Evolutionary conservation across 2,888 invertebrate genomes (phyloP), one percentile per base, ranked within the genome.

Genomic region (Hymenopus coronatus): DNA sequence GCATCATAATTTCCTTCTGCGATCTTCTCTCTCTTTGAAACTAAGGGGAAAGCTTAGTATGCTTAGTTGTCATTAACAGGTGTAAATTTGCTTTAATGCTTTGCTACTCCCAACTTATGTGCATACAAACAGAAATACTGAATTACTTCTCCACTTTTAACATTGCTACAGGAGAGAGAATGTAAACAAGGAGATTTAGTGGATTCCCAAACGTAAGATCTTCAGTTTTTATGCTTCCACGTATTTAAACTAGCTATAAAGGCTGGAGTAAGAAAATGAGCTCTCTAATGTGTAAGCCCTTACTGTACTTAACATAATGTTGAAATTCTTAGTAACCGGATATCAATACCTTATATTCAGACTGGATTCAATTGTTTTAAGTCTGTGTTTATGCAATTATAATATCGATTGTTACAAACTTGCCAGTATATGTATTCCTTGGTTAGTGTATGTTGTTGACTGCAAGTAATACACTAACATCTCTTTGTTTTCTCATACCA

Each of bases 1-100:
- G 85, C 85, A 85, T 85, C 85, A 85, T 85, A 85, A 85, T 85
- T 46, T 54, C 85, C 15, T 12, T n/a, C 85, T 70, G 8, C 54
- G 54, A 70, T 70, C 54, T 70, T 70, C 54, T 70, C 54, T 6
- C 54, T 70, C 54, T 70, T 70, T 70, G 54, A 70, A 70, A 70
- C 54, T 70, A 25, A 20, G 54, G 3, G 6, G 8, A 70, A 25
- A 20, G 6, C 54, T 70, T 70, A 70, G 54, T 25, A 20, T 70
- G 25, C 54, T 70, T 70, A 70, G 54, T 70, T 70, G 54, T 70
- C 54, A 70, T 70, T 70, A 70, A 25, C 54, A 70, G 54, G 54
- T 70, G 54, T 70, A 70, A 70, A 70, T 70, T 70, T 70, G 54
- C 54, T 25, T 70, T 70, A 70, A 70, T 70, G 54, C 54, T 70